Conservation (phyloP, 2,113 vertebrate species). For the Apeltes quadracus region DNA sequence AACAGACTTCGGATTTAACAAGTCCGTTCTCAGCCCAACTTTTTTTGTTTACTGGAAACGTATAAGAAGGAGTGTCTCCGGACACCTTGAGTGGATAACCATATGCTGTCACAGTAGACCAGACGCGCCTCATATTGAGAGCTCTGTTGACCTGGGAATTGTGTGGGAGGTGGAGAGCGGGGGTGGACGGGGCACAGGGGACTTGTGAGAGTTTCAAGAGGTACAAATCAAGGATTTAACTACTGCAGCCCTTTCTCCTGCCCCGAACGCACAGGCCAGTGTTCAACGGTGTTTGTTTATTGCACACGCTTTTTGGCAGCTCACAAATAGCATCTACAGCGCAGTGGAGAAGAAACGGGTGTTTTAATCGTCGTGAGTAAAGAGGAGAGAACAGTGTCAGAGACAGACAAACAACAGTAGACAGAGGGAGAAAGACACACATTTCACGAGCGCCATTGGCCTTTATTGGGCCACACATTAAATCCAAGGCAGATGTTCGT, state of each 20-base stretch:
- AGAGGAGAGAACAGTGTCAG: constrained; percentile 8
- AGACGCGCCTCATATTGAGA: constrained; percentile 77
- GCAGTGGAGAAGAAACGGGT: constrained; percentile 1
- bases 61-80: constrained; percentile 67
- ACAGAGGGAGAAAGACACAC: constrained; percentile 38
- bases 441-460: constrained; percentile 43
- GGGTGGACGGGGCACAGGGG: constrained; percentile 64
- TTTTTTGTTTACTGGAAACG: constrained; percentile 66
- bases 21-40: constrained; percentile 20
- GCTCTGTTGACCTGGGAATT: constrained; percentile 82
- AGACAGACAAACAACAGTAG: constrained; percentile 37
- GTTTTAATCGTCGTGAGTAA: constrained; percentile 13
- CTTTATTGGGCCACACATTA: constrained; percentile 67
- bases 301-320: background rate
- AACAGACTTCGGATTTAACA: constrained; percentile 50
- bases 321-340: constrained; percentile 12
- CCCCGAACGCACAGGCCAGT: constrained; percentile 28
- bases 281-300: constrained; percentile 8
- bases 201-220: constrained; percentile 74
- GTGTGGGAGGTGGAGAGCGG: constrained; percentile 78
- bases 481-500: constrained; percentile 78
- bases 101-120: constrained; percentile 81
- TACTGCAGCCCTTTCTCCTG: constrained; percentile 55
- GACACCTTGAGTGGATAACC: constrained; percentile 82
- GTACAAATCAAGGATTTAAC: constrained; percentile 84